A percentile compares a stretch with the other conserved stretches of the same genome.
Evolutionary conservation across 2,113 vertebrate species (phyloP).

Genomic region (Cathartes aura): DNA sequence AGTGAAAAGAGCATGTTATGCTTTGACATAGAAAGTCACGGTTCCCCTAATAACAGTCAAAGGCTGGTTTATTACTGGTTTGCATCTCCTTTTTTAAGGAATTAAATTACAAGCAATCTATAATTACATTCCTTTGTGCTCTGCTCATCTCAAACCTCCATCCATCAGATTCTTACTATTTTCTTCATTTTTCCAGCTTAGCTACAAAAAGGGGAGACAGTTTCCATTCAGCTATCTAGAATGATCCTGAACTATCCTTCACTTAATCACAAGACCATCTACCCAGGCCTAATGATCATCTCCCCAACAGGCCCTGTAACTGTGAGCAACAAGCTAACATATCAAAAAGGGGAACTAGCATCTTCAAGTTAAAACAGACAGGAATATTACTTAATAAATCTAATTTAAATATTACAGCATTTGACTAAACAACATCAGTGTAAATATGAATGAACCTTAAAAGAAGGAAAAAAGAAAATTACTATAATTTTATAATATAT

Average conservation of each 20-base stretch:
- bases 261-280: background rate
- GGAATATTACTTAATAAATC: background rate
- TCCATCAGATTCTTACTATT: background rate
- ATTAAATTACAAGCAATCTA: background rate
- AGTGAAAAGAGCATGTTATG: background rate
- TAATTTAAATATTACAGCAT: background rate
- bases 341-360: background rate
- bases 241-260: background rate
- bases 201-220: background rate
- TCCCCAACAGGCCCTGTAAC: background rate
- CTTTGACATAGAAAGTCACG: background rate
- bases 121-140: background rate
- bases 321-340: background rate
- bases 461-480: background rate
- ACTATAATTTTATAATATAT: background rate
- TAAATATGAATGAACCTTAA: background rate
- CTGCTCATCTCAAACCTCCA: background rate
- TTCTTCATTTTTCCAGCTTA: background rate
- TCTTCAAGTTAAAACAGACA: background rate
- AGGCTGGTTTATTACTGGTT: background rate
- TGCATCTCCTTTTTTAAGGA: background rate
- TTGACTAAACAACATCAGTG: background rate
- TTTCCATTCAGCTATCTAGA: background rate
- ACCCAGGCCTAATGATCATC: background rate
- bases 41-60: background rate